phyloP scores from a whole-genome alignment of 2,113 vertebrate genomes.

The Melanostigma gelatinosum region DNA sequence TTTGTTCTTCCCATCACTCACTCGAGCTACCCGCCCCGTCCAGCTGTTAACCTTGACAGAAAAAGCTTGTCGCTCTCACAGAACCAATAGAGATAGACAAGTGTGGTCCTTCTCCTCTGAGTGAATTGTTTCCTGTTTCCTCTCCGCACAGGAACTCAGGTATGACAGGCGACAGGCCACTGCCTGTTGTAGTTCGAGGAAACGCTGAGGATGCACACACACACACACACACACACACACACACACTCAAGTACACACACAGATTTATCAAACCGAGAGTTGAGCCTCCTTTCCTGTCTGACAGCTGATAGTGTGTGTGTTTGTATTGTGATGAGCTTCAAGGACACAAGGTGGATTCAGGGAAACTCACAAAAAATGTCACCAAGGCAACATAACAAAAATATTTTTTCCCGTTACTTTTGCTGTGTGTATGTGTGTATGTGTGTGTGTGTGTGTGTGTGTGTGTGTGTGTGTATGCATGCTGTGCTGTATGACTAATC shows the following conservation, averaged over 20 bases:
- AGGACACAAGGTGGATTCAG: conserved; percentile 49
- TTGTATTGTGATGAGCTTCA: conserved; percentile 42
- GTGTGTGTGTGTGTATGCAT: neutral
- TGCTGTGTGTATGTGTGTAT: no score
- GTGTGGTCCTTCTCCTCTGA: conserved; percentile 35
- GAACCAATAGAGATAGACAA: conserved; percentile 46
- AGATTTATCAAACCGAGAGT: conserved; percentile 25
- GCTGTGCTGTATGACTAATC: conserved; percentile 12
- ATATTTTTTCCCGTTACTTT: neutral
- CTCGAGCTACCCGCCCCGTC: neutral
- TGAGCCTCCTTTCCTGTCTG: conserved; percentile 61
- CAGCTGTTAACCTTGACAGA: conserved; percentile 68
- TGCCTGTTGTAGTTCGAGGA: conserved; percentile 39
- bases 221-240: neutral
- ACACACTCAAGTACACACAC: neutral
- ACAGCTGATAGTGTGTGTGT: conserved; percentile 44
- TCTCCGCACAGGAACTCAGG: conserved; percentile 59
- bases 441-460: no score
- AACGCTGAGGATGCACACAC: conserved; percentile 32
- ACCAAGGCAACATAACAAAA: conserved; percentile 32
- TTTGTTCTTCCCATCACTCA: conserved; percentile 24
- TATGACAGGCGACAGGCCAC: conserved; percentile 30
- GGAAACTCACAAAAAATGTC: conserved; percentile 6
- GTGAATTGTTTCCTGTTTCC: conserved; percentile 72
- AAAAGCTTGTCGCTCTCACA: conserved; percentile 27